A percentile compares a stretch with the other conserved stretches of the same genome.
These are phyloP conservation scores for Montipora sp. DNA, from an alignment of 64 coral and sea anemone species.

Conservation along the genomic window DNA sequence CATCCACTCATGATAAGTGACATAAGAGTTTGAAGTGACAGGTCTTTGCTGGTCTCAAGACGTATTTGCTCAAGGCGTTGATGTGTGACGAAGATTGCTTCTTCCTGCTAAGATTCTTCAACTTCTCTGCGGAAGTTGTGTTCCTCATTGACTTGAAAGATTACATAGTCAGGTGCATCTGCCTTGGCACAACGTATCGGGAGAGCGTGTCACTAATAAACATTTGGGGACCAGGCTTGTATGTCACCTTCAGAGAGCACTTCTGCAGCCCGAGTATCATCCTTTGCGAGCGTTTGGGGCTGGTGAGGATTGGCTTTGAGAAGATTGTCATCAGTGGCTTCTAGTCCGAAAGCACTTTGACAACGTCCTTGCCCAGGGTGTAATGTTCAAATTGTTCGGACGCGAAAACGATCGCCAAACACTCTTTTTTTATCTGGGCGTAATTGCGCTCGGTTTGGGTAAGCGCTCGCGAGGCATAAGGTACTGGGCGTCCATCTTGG, in stretches of 20 bases:
- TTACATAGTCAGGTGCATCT: neutral
- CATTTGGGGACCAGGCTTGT: slow-evolving; percentile 40
- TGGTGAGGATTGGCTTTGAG: neutral
- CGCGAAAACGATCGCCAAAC: slow-evolving; percentile 1
- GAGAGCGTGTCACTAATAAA: slow-evolving; percentile 45
- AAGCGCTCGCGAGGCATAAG: slow-evolving; percentile 14
- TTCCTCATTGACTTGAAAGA: slow-evolving; percentile 6
- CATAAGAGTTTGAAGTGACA: neutral
- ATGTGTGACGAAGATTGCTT: slow-evolving; percentile 2
- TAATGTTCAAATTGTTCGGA: slow-evolving; percentile 44
- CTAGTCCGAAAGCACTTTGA: slow-evolving; percentile 17
- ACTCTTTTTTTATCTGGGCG: slow-evolving; percentile 16
- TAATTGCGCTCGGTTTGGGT: slow-evolving; percentile 17
- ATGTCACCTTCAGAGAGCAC: slow-evolving; percentile 29
- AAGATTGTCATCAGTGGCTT: slow-evolving; percentile 51
- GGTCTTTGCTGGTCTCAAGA: neutral
- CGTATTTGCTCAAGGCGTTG: neutral
- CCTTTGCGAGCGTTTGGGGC: neutral
- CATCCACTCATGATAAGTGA: too few relatives aligned
- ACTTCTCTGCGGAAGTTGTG: neutral
- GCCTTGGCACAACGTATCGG: neutral
- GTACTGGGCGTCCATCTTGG: slow-evolving; percentile 34
- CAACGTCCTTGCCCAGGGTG: slow-evolving; percentile 3
- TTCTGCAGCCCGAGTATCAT: slow-evolving; percentile 44
- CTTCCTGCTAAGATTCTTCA: neutral